Conservation (phyloP, 2,113 vertebrate species). For the Ciconia boyciana region DNA sequence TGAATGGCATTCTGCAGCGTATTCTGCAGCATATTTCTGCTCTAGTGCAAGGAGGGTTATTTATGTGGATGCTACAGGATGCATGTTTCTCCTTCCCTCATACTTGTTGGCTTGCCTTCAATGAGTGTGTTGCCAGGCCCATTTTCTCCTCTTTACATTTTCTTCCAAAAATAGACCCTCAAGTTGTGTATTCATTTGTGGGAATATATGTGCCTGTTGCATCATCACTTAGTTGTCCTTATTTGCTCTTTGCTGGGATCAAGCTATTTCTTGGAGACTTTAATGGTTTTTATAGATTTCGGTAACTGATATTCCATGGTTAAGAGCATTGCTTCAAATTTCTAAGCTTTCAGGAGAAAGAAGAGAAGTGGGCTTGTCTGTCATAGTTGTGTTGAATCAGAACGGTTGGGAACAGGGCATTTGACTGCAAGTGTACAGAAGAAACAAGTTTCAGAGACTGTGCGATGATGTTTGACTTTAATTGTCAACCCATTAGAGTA, state of each 20-base stretch:
- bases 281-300: neutral
- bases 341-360: neutral
- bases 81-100: neutral
- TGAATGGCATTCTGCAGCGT: accelerated
- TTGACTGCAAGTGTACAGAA: neutral
- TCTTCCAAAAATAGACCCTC: constrained; percentile 44
- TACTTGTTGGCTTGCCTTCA: neutral
- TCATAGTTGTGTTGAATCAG: neutral
- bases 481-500: neutral
- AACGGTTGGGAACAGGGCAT: neutral
- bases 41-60: neutral
- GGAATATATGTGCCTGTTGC: neutral
- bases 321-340: neutral
- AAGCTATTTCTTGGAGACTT: neutral
- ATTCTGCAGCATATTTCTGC: neutral
- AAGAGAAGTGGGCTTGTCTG: neutral
- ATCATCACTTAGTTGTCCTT: neutral
- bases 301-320: neutral
- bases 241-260: neutral
- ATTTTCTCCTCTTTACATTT: neutral
- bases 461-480: neutral
- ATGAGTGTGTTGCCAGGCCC: neutral
- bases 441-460: neutral
- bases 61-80: neutral
- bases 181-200: constrained; percentile 51